Percentiles rank a stretch among this genome's conserved stretches.
Conservation (phyloP, 2,797 vertebrate species). For the Acanthurus leucopareius region DNA sequence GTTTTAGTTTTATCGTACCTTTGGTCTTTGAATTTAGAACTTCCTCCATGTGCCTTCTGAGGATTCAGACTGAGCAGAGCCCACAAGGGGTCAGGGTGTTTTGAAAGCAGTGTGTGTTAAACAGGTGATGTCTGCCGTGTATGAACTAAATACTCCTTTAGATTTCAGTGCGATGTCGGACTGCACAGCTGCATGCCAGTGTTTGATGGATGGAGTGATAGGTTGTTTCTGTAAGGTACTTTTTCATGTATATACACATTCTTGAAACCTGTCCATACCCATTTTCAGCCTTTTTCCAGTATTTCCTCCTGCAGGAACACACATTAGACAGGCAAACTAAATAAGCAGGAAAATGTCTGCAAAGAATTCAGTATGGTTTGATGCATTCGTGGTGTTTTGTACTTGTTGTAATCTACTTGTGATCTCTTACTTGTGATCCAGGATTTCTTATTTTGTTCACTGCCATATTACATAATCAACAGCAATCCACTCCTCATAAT, state of each 20-base stretch:
- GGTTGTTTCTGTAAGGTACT: not conserved
- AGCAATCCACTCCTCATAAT: not conserved
- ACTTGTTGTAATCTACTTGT: not conserved
- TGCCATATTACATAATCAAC: not conserved
- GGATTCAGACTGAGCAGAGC: slow-evolving; percentile 1
- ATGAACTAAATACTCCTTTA: not conserved
- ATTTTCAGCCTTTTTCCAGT: slow-evolving; percentile 13
- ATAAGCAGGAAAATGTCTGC: not conserved
- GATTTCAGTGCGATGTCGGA: not conserved
- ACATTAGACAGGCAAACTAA: not conserved
- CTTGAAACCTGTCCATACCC: slow-evolving; percentile 18
- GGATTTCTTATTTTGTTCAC: not conserved
- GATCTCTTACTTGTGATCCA: not conserved
- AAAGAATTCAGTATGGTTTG: not conserved
- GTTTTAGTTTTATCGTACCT: slow-evolving; percentile 11
- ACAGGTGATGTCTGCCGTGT: slow-evolving; percentile 7
- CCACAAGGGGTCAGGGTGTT: not conserved
- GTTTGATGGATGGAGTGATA: not conserved
- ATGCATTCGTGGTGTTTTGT: not conserved
- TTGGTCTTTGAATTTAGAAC: slow-evolving; percentile 16
- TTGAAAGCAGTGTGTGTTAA: slow-evolving; percentile 1
- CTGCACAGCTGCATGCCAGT: not conserved
- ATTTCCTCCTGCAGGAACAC: slow-evolving; percentile 7
- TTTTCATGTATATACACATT: slow-evolving; percentile 30
- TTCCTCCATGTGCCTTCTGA: slow-evolving; percentile 27